Evolutionary conservation across 37 sponge, comb jelly and placozoan species (phyloP).

Genomic region (Agelas oroides): DNA sequence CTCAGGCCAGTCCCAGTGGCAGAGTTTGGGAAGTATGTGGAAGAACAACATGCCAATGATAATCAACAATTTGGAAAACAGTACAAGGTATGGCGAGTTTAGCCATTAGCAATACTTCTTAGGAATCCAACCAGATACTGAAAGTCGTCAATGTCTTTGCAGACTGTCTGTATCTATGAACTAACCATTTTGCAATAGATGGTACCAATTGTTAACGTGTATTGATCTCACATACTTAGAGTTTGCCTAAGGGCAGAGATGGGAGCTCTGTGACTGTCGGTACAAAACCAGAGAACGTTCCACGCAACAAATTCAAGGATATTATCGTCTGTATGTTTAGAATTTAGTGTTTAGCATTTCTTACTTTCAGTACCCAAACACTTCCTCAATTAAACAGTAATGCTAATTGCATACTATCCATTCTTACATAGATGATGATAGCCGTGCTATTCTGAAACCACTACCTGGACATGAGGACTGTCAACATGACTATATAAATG

Average conservation of each 20-base stretch:
- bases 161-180: too few species aligned
- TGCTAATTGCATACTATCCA: too few species aligned
- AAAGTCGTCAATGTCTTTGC: too few species aligned
- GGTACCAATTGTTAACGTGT: too few species aligned
- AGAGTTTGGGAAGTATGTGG: slow-evolving; percentile 51
- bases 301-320: slow-evolving; percentile 58
- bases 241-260: background rate
- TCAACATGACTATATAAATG: slow-evolving; percentile 78
- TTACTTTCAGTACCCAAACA: too few species aligned
- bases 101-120: too few species aligned
- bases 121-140: too few species aligned
- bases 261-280: background rate
- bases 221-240: background rate
- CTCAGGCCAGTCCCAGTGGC: slow-evolving; percentile 24
- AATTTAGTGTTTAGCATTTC: too few species aligned
- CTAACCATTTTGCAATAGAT: too few species aligned
- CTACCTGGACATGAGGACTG: slow-evolving; percentile 20
- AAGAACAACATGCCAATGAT: slow-evolving; percentile 29
- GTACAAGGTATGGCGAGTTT: slow-evolving; percentile 15
- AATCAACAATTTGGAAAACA: slow-evolving; percentile 37
- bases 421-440: slow-evolving; percentile 67
- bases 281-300: background rate
- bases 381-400: too few species aligned
- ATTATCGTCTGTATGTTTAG: slow-evolving; percentile 57
- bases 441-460: slow-evolving; percentile 52